phyloP scores from a whole-genome alignment of 2,888 invertebrate species.

The Chironomus tentans region DNA sequence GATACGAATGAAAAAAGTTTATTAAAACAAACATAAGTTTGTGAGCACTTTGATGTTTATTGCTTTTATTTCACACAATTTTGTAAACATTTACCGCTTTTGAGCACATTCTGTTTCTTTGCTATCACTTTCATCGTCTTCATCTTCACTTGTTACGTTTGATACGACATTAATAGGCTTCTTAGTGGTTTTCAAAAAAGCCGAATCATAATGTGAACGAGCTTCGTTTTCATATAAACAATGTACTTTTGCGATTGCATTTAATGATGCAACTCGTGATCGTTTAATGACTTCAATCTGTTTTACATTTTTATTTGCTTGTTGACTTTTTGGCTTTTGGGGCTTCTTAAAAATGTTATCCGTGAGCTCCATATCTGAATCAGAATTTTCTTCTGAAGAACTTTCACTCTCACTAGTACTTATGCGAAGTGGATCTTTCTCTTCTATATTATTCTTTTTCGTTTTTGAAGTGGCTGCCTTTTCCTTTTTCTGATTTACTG shows the following conservation, averaged over 20 bases:
- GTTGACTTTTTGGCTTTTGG: background rate
- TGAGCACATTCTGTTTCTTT: constrained; percentile 28
- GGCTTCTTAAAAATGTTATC: constrained; percentile 14
- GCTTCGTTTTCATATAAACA: constrained; percentile 85
- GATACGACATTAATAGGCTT: constrained; percentile 26
- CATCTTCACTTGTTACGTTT: constrained; percentile 29
- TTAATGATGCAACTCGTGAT: constrained; percentile 78
- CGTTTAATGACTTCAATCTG: constrained; percentile 41
- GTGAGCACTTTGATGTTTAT: background rate
- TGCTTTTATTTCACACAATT: background rate
- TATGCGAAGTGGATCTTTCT: background rate
- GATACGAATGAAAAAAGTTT: constrained; percentile 29
- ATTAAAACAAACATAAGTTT: background rate
- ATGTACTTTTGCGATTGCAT: constrained; percentile 83
- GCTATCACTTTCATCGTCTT: constrained; percentile 31
- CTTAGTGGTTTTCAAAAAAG: constrained; percentile 43
- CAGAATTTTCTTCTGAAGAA: constrained; percentile 1
- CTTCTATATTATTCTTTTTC: background rate
- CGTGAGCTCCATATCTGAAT: background rate
- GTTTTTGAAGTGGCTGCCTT: background rate
- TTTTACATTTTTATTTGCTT: background rate
- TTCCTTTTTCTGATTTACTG: background rate
- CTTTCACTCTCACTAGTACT: background rate
- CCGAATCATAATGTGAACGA: constrained; percentile 49
- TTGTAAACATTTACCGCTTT: background rate